Percentiles rank a stretch among this genome's conserved stretches.
Evolutionary conservation across 2,797 vertebrate species (phyloP).

Genomic region (Pterois miles): DNA sequence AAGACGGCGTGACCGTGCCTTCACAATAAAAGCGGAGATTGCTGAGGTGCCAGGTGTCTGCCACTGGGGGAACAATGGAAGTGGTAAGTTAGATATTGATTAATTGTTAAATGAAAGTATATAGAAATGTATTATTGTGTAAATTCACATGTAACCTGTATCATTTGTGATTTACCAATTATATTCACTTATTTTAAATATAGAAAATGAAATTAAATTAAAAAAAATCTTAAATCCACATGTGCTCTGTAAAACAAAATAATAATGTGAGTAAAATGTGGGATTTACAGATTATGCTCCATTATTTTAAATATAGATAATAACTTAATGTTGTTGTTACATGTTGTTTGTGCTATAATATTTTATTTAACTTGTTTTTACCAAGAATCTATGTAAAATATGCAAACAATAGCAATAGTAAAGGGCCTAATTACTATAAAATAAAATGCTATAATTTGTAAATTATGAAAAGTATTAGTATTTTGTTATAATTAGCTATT

Average conservation of each 20-base stretch:
- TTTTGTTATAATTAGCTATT: neutral
- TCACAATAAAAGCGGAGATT: slow-evolving; percentile 51
- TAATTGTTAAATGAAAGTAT: neutral
- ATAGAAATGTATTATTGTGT: neutral
- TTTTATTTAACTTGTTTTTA: no score
- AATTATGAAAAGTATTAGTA: neutral
- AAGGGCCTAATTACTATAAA: neutral
- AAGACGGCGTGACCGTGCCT: rapidly evolving
- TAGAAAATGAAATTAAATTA: no score
- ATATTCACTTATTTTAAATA: no score
- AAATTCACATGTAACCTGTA: neutral
- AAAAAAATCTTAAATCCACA: no score
- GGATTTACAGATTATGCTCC: neutral
- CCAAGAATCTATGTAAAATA: no score
- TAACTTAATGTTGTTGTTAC: no score
- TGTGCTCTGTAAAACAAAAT: neutral
- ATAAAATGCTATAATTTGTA: no score
- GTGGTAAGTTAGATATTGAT: neutral
- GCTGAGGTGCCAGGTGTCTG: neutral
- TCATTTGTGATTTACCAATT: no score
- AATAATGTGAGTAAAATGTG: no score
- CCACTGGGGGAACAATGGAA: neutral
- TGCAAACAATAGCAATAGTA: neutral
- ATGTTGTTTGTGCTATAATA: no score
- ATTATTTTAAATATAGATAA: no score